A percentile compares a stretch with the other conserved stretches of the same genome.
Evolutionary conservation across 2,888 invertebrate genomes (phyloP).

Genomic region (Sclerodermus sp.): DNA sequence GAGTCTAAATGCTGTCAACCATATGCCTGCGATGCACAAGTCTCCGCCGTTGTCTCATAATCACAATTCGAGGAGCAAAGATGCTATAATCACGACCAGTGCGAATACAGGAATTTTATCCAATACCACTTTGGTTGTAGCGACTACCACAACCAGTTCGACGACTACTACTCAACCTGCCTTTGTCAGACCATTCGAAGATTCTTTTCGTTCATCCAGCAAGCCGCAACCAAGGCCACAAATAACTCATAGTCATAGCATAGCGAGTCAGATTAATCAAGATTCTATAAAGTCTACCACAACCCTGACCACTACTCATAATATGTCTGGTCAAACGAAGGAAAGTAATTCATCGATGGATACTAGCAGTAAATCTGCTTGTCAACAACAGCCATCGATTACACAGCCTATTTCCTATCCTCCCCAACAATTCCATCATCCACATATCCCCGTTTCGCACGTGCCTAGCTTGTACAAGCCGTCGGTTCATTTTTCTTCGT

Average conservation of each 20-base stretch:
- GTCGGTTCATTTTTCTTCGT: constrained; percentile 31
- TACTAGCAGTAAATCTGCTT: constrained; percentile 18
- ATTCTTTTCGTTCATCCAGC: constrained; percentile 49
- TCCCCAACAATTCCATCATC: constrained; percentile 41
- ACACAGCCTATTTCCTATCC: constrained; percentile 30
- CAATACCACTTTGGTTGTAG: constrained; percentile 13
- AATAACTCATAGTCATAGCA: constrained; percentile 39
- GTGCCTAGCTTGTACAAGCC: constrained; percentile 46
- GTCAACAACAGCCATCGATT: constrained; percentile 22
- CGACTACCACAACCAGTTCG: constrained; percentile 17
- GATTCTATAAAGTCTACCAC: constrained; percentile 31
- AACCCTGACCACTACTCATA: constrained; percentile 15
- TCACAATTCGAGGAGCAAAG: constrained; percentile 33
- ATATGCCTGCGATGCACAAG: constrained; percentile 27
- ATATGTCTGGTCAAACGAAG: constrained; percentile 13
- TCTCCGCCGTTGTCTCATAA: constrained; percentile 28
- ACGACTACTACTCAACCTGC: constrained; percentile 32
- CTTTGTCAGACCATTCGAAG: constrained; percentile 55
- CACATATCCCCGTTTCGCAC: constrained; percentile 44
- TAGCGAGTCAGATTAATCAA: constrained; percentile 41
- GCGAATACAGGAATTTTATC: constrained; percentile 10
- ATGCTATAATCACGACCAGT: constrained; percentile 17
- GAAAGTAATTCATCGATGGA: constrained; percentile 18
- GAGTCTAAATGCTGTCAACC: constrained; percentile 28
- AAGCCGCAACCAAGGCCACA: constrained; percentile 33